These are phyloP conservation scores for Bothrops jararaca DNA, from an alignment of 2,113 vertebrate species.

Conservation along the genomic window DNA sequence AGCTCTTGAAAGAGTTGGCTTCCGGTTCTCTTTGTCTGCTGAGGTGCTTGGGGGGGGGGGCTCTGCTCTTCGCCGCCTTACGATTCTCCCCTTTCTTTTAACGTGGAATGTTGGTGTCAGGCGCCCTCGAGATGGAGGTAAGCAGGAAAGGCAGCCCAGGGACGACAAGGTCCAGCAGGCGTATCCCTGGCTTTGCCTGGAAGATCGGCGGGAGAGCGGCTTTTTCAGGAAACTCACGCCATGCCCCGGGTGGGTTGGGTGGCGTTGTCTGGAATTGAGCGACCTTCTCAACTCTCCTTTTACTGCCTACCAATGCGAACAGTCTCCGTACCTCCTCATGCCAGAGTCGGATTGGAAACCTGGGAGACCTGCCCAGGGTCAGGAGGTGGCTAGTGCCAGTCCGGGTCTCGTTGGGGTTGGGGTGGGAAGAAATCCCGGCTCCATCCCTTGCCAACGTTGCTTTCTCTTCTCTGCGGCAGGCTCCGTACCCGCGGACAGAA, in stretches of 20 bases:
- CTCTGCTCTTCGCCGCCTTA: not conserved
- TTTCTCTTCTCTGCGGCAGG: constrained; percentile 70
- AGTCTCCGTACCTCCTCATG: not conserved
- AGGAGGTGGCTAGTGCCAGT: not conserved
- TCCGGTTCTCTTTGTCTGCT: not conserved
- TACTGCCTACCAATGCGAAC: not conserved
- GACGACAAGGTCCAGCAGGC: not conserved
- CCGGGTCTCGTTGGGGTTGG: not conserved
- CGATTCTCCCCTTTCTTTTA: not conserved
- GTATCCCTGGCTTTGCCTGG: not conserved
- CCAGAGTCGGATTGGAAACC: not conserved
- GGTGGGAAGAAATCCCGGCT: not conserved
- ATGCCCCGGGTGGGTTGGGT: not conserved
- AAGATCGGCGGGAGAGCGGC: not conserved
- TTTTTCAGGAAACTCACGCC: not conserved
- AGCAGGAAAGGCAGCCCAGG: not conserved
- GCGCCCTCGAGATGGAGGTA: not conserved
- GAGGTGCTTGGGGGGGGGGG: not conserved
- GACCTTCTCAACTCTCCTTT: not conserved
- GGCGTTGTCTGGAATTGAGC: not conserved
- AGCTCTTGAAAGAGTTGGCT: no score
- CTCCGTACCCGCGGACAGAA: constrained; percentile 95
- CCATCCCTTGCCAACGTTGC: not conserved
- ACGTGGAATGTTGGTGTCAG: not conserved
- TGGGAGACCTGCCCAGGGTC: no score